Evolutionary conservation across 2,888 invertebrate species (phyloP).

Genomic region (Cheilosia vernalis): DNA sequence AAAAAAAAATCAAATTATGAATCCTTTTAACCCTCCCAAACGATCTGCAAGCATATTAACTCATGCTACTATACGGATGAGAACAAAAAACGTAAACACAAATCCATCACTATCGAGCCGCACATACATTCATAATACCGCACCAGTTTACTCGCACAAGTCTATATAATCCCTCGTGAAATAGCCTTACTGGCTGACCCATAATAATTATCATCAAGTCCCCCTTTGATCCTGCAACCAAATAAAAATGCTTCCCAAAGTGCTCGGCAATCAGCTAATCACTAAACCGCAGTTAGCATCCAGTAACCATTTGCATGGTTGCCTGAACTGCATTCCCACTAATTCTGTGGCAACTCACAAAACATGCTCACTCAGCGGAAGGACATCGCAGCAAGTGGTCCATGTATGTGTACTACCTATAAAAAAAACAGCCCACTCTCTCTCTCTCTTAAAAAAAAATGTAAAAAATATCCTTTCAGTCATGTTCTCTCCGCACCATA

Average conservation of each 20-base stretch:
- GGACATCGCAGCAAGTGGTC: constrained; percentile 9
- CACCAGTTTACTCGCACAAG: constrained; percentile 31
- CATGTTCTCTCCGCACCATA: constrained; percentile 31
- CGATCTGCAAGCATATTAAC: constrained; percentile 1
- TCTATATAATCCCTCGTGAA: constrained; percentile 36
- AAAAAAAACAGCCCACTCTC: constrained; percentile 3
- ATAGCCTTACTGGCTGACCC: constrained; percentile 31
- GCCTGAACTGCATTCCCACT: constrained; percentile 48
- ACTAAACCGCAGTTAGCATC: constrained; percentile 64
- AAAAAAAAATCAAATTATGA: neutral
- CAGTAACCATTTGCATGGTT: constrained; percentile 61
- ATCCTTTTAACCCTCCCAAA: constrained; percentile 26
- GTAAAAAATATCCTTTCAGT: constrained; percentile 61
- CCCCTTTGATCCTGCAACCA: constrained; percentile 24
- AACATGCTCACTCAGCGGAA: constrained; percentile 56
- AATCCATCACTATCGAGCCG: constrained; percentile 7
- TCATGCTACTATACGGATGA: constrained; percentile 2
- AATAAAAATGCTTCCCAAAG: constrained; percentile 41
- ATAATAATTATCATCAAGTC: constrained; percentile 52
- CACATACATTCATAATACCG: neutral
- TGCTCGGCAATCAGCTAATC: constrained; percentile 70
- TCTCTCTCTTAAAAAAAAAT: neutral
- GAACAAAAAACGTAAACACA: neutral
- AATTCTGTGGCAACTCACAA: constrained; percentile 59
- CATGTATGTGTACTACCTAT: neutral